Evolutionary conservation across 1,140 invertebrate species (phyloP), one percentile per base, ranked within the genome.

Genomic region (Ceratosolen fusciceps): DNA sequence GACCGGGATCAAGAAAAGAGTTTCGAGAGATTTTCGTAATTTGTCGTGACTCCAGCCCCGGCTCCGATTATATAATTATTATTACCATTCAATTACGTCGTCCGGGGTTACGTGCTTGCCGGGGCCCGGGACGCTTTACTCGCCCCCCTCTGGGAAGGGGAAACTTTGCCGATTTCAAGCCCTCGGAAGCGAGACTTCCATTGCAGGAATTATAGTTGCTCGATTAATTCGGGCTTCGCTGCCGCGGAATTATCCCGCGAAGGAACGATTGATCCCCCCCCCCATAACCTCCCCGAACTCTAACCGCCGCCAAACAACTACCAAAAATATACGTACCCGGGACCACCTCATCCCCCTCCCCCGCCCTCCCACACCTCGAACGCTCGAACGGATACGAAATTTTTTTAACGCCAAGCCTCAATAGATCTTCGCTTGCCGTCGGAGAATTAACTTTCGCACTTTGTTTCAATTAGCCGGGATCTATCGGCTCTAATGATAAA

Each of bases 71-170:
- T 3, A 19, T 19, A 14, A 19, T 88, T 89, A 89, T 89, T n/a
- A n/a, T n/a, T n/a, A 90, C 89, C 89, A 90, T 90, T 90, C 88
- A 90, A 90, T 90, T 89, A 90, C 89, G 88, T 89, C 89, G 89
- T 89, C 86, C 87, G 81, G n/a, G 86, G 86, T 90, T 88, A 87
- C 87, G 89, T 87, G 88, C 85, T 83, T 84, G 84, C 83, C 58
- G 75, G 21, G 39, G n/a, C n/a, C 26, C 12, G 58, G 29, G 37
- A 56, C 26, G 70, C 65, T 78, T 62, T 72, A 34, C 0, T 72
- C 75, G 37, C 49, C 56, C 76, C 49, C n/a, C 49, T 56, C 62
- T 14, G 24, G 14, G 29, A 65, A 1, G 7, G 65, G 43, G 43
- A 29, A 73, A 67, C 60, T 67, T 39, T 0, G 43, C 0, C 5